These are phyloP conservation scores for Drosophila macrospina DNA, from an alignment of 2,888 invertebrate genomes.

Conservation along the genomic window DNA sequence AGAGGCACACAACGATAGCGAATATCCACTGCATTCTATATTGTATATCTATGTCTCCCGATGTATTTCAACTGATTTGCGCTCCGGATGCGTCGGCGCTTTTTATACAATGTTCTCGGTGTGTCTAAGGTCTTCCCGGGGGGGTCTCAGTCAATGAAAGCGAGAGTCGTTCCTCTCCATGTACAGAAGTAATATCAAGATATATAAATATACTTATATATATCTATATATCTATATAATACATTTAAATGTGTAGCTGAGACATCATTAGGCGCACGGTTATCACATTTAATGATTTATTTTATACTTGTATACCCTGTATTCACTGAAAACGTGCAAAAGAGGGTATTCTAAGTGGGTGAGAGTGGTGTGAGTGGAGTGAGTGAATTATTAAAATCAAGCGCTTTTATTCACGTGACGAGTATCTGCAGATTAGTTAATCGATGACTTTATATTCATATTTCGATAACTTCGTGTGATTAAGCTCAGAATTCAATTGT, in stretches of 20 bases:
- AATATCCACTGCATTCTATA: constrained; percentile 51
- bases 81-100: constrained; percentile 38
- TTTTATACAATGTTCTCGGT: constrained; percentile 71
- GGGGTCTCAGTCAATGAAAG: constrained; percentile 52
- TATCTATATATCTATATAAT: constrained; percentile 29
- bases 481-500: too few species aligned
- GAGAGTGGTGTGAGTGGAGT: too few species aligned
- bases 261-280: constrained; percentile 71
- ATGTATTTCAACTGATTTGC: constrained; percentile 59
- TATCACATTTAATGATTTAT: constrained; percentile 75
- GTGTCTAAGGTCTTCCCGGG: constrained; percentile 50
- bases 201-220: constrained; percentile 18
- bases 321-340: too few species aligned
- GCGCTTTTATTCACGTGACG: too few species aligned
- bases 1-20: constrained; percentile 39
- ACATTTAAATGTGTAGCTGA: constrained; percentile 29
- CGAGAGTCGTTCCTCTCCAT: constrained; percentile 65
- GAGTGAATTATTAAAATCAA: too few species aligned
- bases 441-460: too few species aligned
- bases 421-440: too few species aligned
- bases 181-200: constrained; percentile 30
- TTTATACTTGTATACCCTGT: constrained; percentile 46
- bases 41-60: constrained; percentile 36
- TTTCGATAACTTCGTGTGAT: too few species aligned
- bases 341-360: background rate